Conservation (phyloP, 2,888 invertebrate genomes). For the Lasioglossum calceatum region DNA sequence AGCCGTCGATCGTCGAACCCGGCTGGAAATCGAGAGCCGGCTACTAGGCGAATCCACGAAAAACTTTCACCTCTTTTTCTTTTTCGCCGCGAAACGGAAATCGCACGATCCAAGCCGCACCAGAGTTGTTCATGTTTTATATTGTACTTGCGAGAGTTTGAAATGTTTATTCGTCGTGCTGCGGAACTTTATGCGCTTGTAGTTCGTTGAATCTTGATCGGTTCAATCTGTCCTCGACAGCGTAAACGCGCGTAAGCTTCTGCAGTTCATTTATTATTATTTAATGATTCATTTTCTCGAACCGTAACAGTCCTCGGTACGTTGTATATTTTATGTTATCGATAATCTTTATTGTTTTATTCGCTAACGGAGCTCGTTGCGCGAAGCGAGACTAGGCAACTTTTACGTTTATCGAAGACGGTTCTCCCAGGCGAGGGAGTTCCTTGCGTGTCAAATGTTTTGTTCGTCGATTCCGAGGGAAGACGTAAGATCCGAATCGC, state of each 20-base stretch:
- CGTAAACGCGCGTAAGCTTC: background rate
- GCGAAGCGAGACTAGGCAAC: background rate
- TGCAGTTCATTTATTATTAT: background rate
- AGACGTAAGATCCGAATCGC: background rate
- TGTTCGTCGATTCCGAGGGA: background rate
- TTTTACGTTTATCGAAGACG: constrained; percentile 1
- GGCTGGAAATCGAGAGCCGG: background rate
- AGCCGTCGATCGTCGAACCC: background rate
- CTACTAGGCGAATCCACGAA: background rate
- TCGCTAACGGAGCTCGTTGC: background rate
- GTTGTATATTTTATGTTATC: background rate
- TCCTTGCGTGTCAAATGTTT: background rate
- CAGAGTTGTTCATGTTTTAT: background rate
- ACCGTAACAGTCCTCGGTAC: background rate
- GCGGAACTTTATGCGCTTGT: background rate
- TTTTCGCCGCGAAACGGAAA: background rate
- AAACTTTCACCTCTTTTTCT: background rate
- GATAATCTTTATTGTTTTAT: background rate
- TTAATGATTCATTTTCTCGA: background rate
- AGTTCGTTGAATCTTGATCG: background rate
- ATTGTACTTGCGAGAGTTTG: background rate
- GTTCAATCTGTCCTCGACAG: background rate
- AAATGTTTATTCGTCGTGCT: background rate
- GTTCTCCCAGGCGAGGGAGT: background rate
- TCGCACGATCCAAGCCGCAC: background rate